phyloP scores from a whole-genome alignment of 2,888 invertebrate genomes.

The Nebria brevicollis region DNA sequence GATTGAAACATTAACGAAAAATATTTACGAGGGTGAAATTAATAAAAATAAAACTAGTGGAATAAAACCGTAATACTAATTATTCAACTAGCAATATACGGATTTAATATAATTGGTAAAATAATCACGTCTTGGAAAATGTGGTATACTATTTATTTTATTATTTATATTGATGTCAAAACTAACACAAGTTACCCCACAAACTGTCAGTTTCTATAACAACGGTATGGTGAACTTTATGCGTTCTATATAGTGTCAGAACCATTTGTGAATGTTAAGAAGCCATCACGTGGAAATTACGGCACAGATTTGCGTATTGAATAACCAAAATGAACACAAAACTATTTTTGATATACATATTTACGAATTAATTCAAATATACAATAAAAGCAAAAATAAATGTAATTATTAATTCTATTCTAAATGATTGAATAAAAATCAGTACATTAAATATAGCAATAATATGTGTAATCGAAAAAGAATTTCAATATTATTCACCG shows the following conservation, averaged over 20 bases:
- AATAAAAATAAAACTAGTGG: too few relatives aligned
- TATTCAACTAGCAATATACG: too few relatives aligned
- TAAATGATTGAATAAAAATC: too few relatives aligned
- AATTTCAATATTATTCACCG: background rate
- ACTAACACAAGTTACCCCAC: background rate
- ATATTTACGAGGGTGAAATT: too few relatives aligned
- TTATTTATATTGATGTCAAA: background rate
- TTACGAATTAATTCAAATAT: too few relatives aligned
- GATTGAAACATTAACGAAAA: too few relatives aligned
- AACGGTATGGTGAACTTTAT: background rate
- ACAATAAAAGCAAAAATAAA: too few relatives aligned
- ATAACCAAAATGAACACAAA: background rate
- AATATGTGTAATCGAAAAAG: too few relatives aligned
- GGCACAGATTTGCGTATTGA: background rate
- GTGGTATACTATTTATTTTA: background rate
- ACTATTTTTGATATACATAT: too few relatives aligned
- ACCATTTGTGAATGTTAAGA: background rate
- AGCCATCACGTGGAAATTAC: background rate
- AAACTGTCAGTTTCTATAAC: background rate
- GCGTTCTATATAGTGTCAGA: background rate
- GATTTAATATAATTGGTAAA: background rate
- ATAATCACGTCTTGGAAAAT: background rate
- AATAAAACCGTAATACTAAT: too few relatives aligned
- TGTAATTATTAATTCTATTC: too few relatives aligned
- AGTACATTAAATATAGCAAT: too few relatives aligned